These are phyloP conservation scores for Trichosurus vulpecula DNA, from an alignment of 2,797 vertebrate genomes.

Conservation along the genomic window DNA sequence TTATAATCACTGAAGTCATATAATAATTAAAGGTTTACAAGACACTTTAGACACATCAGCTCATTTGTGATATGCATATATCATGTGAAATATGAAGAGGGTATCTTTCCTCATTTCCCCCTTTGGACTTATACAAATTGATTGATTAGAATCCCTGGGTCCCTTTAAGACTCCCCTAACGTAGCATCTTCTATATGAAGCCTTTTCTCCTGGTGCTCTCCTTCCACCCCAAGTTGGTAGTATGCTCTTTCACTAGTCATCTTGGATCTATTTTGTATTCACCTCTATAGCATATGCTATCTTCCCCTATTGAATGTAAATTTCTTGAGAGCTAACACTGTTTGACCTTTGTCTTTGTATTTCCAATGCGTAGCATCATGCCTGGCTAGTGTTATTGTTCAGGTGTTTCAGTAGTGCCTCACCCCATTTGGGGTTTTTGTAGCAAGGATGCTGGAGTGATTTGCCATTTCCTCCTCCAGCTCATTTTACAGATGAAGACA, in stretches of 20 bases:
- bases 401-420: not conserved
- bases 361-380: not conserved
- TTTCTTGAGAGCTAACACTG: not conserved
- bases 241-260: not conserved
- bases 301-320: not conserved
- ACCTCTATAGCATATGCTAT: not conserved
- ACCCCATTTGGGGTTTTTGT: not conserved
- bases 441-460: not conserved
- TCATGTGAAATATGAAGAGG: not conserved
- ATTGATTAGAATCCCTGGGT: not conserved
- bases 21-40: constrained; percentile 1
- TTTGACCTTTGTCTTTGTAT: not conserved
- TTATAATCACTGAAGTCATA: not conserved
- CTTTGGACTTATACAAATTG: not conserved
- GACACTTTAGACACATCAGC: not conserved
- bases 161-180: not conserved
- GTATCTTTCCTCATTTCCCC: not conserved
- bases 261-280: not conserved
- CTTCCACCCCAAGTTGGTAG: not conserved
- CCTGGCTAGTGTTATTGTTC: not conserved
- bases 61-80: not conserved
- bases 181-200: not conserved
- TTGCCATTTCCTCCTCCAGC: not conserved
- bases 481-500: not conserved
- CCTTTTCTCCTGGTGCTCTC: not conserved